Percentiles rank a stretch among this genome's conserved stretches.
These are phyloP conservation scores for Caenorhabditis doughertyi DNA, from an alignment of 2,888 invertebrate species.

Conservation along the genomic window DNA sequence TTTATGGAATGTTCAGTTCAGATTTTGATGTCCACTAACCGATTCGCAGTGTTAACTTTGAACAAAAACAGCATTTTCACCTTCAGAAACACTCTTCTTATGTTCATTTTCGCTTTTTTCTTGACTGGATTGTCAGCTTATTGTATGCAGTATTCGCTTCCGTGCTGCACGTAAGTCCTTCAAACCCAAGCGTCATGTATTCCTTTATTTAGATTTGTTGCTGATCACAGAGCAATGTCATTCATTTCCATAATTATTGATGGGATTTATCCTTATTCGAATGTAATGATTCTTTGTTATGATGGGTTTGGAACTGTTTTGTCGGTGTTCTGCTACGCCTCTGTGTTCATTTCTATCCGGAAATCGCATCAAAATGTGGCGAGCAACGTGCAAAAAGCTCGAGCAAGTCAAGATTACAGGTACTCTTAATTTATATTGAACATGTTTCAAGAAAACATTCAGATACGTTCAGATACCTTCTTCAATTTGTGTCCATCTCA, in stretches of 20 bases:
- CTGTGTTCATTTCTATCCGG: not conserved
- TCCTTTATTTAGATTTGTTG: not conserved
- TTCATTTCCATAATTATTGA: too few species aligned
- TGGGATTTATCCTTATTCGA: too few species aligned
- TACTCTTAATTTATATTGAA: too few species aligned
- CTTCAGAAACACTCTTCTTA: not conserved
- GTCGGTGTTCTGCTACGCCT: not conserved
- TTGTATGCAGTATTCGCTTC: not conserved
- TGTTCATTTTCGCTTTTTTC: not conserved
- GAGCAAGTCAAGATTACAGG: not conserved
- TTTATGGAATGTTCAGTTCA: not conserved
- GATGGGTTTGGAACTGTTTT: not conserved
- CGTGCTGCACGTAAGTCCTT: not conserved
- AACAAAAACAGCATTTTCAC: not conserved
- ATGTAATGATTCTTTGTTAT: not conserved
- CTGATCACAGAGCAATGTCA: not conserved
- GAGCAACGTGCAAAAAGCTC: too few species aligned
- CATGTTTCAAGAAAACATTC: too few species aligned
- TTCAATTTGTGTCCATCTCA: conserved; percentile 3
- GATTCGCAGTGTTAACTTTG: not conserved
- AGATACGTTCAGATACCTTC: not conserved
- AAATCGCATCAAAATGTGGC: not conserved
- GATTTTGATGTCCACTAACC: not conserved
- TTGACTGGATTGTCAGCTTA: not conserved
- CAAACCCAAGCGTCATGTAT: too few species aligned